Base-by-base conservation (phyloP, 2,797 vertebrate genomes). In the Sebastes flavidus region DNA sequence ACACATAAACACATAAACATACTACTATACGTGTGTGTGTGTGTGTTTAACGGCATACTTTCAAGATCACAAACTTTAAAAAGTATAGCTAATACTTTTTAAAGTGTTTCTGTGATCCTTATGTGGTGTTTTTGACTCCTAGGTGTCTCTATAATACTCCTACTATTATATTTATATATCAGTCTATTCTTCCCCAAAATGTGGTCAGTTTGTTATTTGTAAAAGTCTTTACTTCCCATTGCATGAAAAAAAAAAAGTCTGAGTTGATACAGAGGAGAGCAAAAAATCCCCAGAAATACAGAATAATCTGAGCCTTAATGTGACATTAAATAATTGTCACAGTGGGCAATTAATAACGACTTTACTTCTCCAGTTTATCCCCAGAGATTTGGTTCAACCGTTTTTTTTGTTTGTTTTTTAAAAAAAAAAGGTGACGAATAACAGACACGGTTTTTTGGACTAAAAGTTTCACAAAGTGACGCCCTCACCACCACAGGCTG, bases 401-500 rank as follows among this genome's bases (percentile, higher is more conserved):
- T 9, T 52, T 18, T 67, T 16, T 29, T 42, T 34, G 18, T 58
- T 8, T 10, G 54, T 76, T 68, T 36, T 38, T 38, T 0, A 2
- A 5, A 4, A 34, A 34, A 30, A 34, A 4, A 34, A 32, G 6
- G 10, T 38, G 54, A 12, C 6, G 12, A 49, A 9, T 16, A 58
- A 61, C 22, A 30, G 54, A 56, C 55, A 1, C 0, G 1, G 8
- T 8, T 22, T 27, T 52, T 18, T 5, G 8, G 1, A 2, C 8
- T n/a, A 10, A 55, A 56, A 71, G 54, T 91, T 75, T 80, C 75
- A 70, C 56, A 72, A 49, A 77, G 20, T 70, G 29, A 42, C 80
- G 59, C 81, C 55, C 72, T 65, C 2, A 24, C 34, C 14, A 13
- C 30, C 14, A 13, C 30, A 46, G 2, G 8, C 66, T 2, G 6